Evolutionary conservation across 2,888 invertebrate species (phyloP).

Genomic region (Catocala nupta): DNA sequence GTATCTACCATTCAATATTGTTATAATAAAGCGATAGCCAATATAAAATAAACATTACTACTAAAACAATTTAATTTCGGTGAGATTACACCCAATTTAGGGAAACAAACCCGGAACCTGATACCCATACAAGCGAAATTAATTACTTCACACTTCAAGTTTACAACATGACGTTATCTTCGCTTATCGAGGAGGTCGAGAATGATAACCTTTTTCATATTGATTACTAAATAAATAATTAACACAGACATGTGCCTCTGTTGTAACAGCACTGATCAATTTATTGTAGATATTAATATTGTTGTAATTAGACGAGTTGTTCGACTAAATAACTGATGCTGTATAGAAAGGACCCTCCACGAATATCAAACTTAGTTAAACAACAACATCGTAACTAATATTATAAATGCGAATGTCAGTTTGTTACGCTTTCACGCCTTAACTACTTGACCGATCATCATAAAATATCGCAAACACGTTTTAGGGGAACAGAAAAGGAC

Average conservation of each 20-base stretch:
- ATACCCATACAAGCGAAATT: neutral
- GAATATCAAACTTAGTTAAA: neutral
- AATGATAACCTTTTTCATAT: constrained; percentile 57
- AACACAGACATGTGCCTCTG: constrained; percentile 38
- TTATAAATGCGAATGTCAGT: too few relatives aligned
- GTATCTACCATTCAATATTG: too few relatives aligned
- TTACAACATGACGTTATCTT: constrained; percentile 24
- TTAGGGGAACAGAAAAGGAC: too few relatives aligned
- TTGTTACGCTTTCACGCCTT: too few relatives aligned
- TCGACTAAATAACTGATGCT: neutral
- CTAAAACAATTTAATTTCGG: too few relatives aligned
- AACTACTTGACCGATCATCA: too few relatives aligned
- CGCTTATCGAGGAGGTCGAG: constrained; percentile 45
- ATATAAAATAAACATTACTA: neutral
- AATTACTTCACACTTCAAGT: constrained; percentile 19
- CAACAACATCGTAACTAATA: too few relatives aligned
- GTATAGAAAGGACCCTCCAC: neutral
- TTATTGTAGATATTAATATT: constrained; percentile 6
- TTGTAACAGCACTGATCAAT: constrained; percentile 23
- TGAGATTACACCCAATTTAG: too few relatives aligned
- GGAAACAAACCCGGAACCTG: too few relatives aligned
- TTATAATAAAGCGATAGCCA: too few relatives aligned
- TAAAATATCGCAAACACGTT: too few relatives aligned
- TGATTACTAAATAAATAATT: constrained; percentile 61
- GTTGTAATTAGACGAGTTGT: neutral